phyloP scores from a whole-genome alignment of 2,113 vertebrate species.

The Microcebus ravelobensis region DNA sequence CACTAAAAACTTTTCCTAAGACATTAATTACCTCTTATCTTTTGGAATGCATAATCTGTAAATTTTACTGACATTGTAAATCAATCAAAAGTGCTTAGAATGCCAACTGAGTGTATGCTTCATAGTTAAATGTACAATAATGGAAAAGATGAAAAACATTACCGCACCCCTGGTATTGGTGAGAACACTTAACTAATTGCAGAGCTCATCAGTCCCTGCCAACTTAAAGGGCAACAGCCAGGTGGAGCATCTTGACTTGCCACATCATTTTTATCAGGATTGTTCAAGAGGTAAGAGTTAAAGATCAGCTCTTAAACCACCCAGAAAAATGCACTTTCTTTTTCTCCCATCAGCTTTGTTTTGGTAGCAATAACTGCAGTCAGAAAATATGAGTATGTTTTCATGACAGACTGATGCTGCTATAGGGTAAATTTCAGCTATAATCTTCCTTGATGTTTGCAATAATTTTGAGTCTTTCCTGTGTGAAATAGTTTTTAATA shows the following conservation, averaged over 20 bases:
- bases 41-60: constrained; percentile 69
- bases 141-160: constrained; percentile 62
- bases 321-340: not conserved
- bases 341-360: not conserved
- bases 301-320: not conserved
- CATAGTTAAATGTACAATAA: constrained; percentile 34
- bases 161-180: not conserved
- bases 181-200: constrained; percentile 10
- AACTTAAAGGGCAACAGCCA: constrained; percentile 29
- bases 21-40: constrained; percentile 68
- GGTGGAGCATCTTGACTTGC: constrained; percentile 12
- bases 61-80: constrained; percentile 65
- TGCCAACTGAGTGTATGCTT: constrained; percentile 29
- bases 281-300: not conserved
- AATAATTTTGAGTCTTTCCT: constrained; percentile 8
- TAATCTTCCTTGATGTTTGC: constrained; percentile 19
- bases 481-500: constrained; percentile 36
- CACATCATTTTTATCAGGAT: not conserved
- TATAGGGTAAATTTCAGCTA: not conserved
- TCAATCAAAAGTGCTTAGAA: constrained; percentile 56
- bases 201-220: not conserved
- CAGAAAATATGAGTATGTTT: constrained; percentile 6
- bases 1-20: constrained; percentile 38
- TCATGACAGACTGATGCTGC: not conserved
- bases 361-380: constrained; percentile 4